phyloP scores from a whole-genome alignment of 2,888 invertebrate genomes.

The Trissoscelio sp. region DNA sequence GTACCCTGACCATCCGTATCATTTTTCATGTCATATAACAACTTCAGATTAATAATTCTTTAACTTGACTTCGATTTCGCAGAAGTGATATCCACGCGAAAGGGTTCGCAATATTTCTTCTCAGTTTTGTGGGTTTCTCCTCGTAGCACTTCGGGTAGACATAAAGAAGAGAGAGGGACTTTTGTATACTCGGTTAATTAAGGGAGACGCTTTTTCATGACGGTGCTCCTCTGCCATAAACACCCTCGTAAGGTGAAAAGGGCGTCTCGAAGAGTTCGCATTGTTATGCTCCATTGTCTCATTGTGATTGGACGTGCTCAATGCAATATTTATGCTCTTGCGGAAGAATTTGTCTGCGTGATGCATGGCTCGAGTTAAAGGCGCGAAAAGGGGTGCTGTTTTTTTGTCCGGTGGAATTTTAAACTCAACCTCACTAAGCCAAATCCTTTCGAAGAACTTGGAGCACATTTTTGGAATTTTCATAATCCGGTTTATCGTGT shows the following conservation, averaged over 20 bases:
- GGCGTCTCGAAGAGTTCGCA: constrained; percentile 72
- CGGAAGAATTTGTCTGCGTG: constrained; percentile 62
- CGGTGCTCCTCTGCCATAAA: constrained; percentile 79
- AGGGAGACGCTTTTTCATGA: constrained; percentile 79
- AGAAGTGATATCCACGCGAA: constrained; percentile 71
- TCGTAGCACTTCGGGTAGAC: constrained; percentile 57
- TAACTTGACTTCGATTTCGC: constrained; percentile 76
- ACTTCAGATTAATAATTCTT: constrained; percentile 75
- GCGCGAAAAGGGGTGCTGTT: constrained; percentile 53
- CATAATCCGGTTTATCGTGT: constrained; percentile 31
- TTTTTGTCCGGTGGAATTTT: constrained; percentile 60
- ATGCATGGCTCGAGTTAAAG: constrained; percentile 56
- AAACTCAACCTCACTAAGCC: constrained; percentile 35
- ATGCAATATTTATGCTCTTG: constrained; percentile 70
- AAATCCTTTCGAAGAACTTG: constrained; percentile 39
- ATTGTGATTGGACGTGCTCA: constrained; percentile 74
- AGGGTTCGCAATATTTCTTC: constrained; percentile 58
- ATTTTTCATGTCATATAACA: constrained; percentile 73
- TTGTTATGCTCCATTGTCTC: constrained; percentile 80
- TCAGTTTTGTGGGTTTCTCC: constrained; percentile 35
- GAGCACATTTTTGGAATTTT: constrained; percentile 23
- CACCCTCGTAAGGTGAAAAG: constrained; percentile 74
- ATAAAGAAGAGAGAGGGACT: constrained; percentile 67
- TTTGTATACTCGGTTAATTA: constrained; percentile 73
- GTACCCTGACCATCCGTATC: constrained; percentile 59